Evolutionary conservation across 2,113 vertebrate species (phyloP).

Genomic region (Hystrix cristata): DNA sequence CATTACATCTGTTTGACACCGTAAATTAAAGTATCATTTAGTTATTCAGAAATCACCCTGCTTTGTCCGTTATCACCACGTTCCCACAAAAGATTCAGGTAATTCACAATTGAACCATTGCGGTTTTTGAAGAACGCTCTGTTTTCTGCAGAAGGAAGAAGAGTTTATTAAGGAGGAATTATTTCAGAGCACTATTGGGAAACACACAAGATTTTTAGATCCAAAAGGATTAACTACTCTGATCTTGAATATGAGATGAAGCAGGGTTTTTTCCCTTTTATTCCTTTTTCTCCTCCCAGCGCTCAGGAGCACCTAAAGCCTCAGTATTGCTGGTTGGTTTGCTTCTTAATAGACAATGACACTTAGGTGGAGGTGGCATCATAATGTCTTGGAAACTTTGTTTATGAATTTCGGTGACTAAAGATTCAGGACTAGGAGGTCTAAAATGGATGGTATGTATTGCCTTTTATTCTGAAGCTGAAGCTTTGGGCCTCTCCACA

Average conservation of each 20-base stretch:
- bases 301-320: background rate
- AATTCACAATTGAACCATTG: conserved; percentile 29
- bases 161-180: conserved; percentile 72
- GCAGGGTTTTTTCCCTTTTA: background rate
- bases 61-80: background rate
- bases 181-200: conserved; percentile 55
- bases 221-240: conserved; percentile 48
- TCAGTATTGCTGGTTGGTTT: background rate
- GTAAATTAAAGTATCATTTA: conserved; percentile 65
- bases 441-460: background rate
- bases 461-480: conserved; percentile 7
- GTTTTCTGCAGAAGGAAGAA: conserved; percentile 61
- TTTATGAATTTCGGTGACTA: background rate
- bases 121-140: conserved; percentile 49
- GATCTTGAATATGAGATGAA: conserved; percentile 39
- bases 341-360: background rate
- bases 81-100: conserved; percentile 26
- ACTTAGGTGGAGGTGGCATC: background rate
- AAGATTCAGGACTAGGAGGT: background rate
- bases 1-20: conserved; percentile 54
- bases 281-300: accelerated
- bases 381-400: background rate
- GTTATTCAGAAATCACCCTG: conserved; percentile 32
- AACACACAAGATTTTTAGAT: conserved; percentile 16
- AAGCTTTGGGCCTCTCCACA: background rate